Base-by-base conservation (phyloP, 2,113 vertebrate species). In the Platysternon megacephalum region DNA sequence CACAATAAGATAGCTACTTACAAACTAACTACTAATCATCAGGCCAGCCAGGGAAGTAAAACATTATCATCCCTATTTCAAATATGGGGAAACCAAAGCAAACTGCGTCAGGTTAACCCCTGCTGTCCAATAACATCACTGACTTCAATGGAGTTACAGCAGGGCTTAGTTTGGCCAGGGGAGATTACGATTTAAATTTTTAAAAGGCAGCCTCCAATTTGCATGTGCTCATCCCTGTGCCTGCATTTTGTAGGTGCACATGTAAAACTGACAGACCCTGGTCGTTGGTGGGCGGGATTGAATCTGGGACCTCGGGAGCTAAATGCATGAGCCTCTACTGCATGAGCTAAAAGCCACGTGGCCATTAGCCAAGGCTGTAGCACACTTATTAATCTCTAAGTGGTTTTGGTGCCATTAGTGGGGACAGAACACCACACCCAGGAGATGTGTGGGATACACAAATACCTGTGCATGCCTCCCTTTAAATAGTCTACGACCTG, bases 1-100 rank as follows among this genome's bases (percentile, higher is more conserved):
- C 86, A 84, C 82, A 96, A 90, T 91, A 87, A 94, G 46, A 90
- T 86, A 95, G 72, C 86, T n/a, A 82, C 91, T 96, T 48, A 2
- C 53, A 97, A 86, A 84, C 35, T 89, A 83, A 8, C 86, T 90
- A 48, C 86, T 86, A 96, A 86, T 91, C 84, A 93, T 88, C 86
- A 79, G 28, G 3, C 61, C 1, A 35, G 86, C 80, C 93, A 84
- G 86, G 74, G 80, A 12, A 0, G 3, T 3, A n/a, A 68, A 72
- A 95, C 74, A 21, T 8, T 86, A n/a, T 8, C 84, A 79, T 56
- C 17, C 49, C 94, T 28, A 44, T 85, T 82, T 42, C 22, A 91
- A 93, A 44, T 4, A 58, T 28, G 32, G 55, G 52, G 74, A 85
- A 92, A 93, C 78, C 12, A 80, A 82, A 91, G 86, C 79, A 68